phyloP scores from a whole-genome alignment of 2,113 vertebrate species.

The Heterocephalus glaber region DNA sequence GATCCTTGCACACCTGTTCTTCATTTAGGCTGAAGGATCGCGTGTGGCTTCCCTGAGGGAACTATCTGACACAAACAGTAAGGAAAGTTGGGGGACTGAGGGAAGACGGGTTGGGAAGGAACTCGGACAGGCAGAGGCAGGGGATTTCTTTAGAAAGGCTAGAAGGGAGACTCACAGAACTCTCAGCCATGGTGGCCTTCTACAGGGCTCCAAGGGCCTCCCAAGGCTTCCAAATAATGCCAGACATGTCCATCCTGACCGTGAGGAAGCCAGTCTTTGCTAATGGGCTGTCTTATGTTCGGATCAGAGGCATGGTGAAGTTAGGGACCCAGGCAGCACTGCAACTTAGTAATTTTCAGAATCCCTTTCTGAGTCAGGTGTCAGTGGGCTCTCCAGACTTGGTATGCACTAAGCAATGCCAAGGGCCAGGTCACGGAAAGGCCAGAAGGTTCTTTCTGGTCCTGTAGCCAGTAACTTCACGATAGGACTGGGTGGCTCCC shows the following conservation, averaged over 20 bases:
- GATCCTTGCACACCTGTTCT: background rate
- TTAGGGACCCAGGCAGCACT: background rate
- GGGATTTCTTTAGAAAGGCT: background rate
- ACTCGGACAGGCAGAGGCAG: background rate
- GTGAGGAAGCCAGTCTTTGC: background rate
- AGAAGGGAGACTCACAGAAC: background rate
- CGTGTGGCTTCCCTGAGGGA: background rate
- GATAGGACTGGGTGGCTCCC: background rate
- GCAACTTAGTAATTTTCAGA: background rate
- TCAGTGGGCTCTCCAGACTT: background rate
- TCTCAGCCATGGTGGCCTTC: background rate
- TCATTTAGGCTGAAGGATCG: background rate
- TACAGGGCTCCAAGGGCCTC: background rate
- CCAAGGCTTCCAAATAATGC: background rate
- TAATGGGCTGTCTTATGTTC: background rate
- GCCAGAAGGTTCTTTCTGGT: background rate
- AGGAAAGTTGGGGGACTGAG: background rate
- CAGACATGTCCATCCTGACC: background rate
- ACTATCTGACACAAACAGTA: background rate
- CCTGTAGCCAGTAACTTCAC: background rate
- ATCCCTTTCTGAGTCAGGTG: background rate
- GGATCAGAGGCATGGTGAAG: background rate
- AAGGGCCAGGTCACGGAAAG: background rate
- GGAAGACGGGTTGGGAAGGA: background rate
- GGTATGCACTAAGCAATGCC: background rate